Conservation (phyloP, 2,113 vertebrate species). For the Cyanoliseus patagonus region DNA sequence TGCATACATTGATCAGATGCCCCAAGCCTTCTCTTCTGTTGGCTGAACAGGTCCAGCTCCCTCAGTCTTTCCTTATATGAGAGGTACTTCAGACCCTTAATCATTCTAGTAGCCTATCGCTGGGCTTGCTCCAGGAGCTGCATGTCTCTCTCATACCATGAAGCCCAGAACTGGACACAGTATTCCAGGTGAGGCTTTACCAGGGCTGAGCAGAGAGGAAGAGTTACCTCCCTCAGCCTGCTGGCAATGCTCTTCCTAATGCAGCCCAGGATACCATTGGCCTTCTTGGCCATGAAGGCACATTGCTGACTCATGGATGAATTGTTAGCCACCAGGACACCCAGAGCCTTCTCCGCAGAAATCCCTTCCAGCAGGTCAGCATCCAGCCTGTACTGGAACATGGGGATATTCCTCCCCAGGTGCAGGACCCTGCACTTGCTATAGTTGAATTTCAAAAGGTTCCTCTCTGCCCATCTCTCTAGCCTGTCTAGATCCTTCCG, state of each 20-base stretch:
- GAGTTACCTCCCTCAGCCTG: not conserved
- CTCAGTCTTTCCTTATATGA: not conserved
- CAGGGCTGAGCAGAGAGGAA: not conserved
- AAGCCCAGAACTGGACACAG: not conserved
- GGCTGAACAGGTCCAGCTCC: not conserved
- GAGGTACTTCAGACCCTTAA: not conserved
- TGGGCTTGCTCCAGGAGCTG: not conserved
- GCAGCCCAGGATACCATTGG: not conserved
- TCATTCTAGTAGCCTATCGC: not conserved
- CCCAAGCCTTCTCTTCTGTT: not conserved
- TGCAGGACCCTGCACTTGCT: not conserved
- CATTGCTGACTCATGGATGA: not conserved
- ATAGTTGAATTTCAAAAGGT: not conserved
- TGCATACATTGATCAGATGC: not conserved
- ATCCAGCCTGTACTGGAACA: not conserved
- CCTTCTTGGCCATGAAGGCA: not conserved
- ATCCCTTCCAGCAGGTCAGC: not conserved
- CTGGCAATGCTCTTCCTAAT: not conserved
- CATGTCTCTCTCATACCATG: not conserved
- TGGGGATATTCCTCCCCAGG: not conserved
- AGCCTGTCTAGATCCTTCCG: not conserved
- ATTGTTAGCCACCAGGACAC: not conserved
- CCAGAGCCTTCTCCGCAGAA: not conserved
- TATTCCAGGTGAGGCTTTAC: not conserved
- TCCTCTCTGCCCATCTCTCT: not conserved